Evolutionary conservation across 2,113 vertebrate genomes (phyloP).

Genomic region (Phasianus colchicus): DNA sequence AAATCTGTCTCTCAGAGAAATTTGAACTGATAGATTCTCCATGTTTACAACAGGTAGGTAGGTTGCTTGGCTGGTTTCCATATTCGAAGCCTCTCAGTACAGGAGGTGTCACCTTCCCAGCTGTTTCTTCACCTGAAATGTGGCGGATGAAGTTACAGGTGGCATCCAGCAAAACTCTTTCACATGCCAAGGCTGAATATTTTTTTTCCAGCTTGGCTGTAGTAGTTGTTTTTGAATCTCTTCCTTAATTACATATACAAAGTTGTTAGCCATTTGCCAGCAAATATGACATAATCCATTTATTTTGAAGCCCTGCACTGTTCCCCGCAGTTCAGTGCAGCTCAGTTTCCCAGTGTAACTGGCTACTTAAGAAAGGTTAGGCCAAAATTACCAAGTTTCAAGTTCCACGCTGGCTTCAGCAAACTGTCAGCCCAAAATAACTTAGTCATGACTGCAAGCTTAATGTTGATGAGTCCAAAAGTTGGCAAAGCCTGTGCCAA

Average conservation of each 20-base stretch:
- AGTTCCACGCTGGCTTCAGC: conserved; percentile 16
- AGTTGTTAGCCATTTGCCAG: not conserved
- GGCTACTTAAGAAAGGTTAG: not conserved
- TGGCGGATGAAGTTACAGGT: not conserved
- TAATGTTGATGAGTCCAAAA: not conserved
- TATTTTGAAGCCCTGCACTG: not conserved
- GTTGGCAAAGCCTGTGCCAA: not conserved
- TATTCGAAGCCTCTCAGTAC: not conserved
- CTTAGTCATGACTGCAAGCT: not conserved
- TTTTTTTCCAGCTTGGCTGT: not conserved
- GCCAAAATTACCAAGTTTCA: not conserved
- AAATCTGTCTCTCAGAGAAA: not conserved
- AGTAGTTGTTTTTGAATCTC: not conserved
- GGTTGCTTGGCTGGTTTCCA: not conserved
- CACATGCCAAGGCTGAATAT: not conserved
- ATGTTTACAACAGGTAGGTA: not conserved
- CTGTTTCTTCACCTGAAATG: not conserved
- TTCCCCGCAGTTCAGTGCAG: not conserved
- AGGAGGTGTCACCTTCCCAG: not conserved
- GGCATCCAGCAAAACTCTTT: not conserved
- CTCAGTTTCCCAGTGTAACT: not conserved
- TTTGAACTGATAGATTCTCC: not conserved
- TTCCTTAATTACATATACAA: conserved; percentile 3
- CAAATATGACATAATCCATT: conserved; percentile 28
- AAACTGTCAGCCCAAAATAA: not conserved